Evolutionary conservation across 2,797 vertebrate species (phyloP).

Genomic region (Percopsis omiscomaycus): DNA sequence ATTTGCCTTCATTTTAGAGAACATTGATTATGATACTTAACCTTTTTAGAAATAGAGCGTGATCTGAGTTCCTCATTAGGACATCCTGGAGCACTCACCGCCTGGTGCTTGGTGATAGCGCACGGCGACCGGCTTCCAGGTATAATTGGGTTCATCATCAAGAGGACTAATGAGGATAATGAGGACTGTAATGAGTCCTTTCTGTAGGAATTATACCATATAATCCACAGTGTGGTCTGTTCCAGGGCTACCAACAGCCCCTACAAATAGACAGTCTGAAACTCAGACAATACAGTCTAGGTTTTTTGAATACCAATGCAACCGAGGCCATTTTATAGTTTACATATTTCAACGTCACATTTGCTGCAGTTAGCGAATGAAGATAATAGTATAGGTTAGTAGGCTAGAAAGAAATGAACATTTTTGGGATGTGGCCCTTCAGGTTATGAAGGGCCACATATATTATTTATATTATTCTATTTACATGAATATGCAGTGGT

Average conservation of each 20-base stretch:
- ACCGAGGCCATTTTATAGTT: background rate
- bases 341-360: background rate
- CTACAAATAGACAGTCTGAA: background rate
- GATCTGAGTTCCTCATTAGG: constrained; percentile 31
- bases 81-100: constrained; percentile 39
- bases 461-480: too few species aligned
- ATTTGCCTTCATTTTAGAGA: constrained; percentile 33
- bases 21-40: constrained; percentile 60
- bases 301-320: background rate
- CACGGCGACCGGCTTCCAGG: constrained; percentile 29
- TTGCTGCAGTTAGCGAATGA: constrained; percentile 9
- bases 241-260: background rate
- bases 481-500: too few species aligned
- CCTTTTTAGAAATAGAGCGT: constrained; percentile 41
- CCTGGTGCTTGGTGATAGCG: constrained; percentile 48
- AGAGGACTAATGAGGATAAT: too few species aligned
- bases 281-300: background rate
- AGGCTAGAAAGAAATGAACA: constrained; percentile 35
- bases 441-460: too few species aligned
- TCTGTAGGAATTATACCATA: too few species aligned
- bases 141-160: constrained; percentile 47
- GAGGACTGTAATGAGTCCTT: constrained; percentile 34
- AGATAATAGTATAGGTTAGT: constrained; percentile 11
- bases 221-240: background rate
- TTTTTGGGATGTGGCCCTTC: constrained; percentile 35